These are phyloP conservation scores for Salvator merianae DNA, from an alignment of 2,113 vertebrate species.

Conservation along the genomic window DNA sequence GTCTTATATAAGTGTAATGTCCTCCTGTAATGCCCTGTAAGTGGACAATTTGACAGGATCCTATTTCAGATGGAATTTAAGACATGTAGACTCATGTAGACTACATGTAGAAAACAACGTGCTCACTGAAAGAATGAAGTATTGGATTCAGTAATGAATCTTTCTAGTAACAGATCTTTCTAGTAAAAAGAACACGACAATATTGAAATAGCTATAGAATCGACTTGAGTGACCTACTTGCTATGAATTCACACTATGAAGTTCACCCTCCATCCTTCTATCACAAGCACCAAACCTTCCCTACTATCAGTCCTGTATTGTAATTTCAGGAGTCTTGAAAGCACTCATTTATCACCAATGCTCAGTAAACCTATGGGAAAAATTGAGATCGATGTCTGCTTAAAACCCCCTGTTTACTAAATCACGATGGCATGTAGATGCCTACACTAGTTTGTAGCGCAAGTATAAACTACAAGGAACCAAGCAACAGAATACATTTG, in stretches of 20 bases:
- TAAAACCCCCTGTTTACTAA: slow-evolving; percentile 61
- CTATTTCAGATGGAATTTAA: neutral
- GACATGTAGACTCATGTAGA: too few relatives aligned
- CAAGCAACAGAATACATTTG: slow-evolving; percentile 20
- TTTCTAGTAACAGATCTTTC: neutral
- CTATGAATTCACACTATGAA: slow-evolving; percentile 58
- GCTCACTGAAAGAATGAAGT: neutral
- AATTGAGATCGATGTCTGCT: slow-evolving; percentile 64
- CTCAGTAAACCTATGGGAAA: slow-evolving; percentile 58
- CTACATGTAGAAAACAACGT: neutral
- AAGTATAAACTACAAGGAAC: slow-evolving; percentile 11
- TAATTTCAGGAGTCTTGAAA: slow-evolving; percentile 85
- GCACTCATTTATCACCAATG: slow-evolving; percentile 66
- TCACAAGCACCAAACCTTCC: slow-evolving; percentile 21
- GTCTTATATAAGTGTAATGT: neutral
- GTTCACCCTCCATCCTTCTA: slow-evolving; percentile 51
- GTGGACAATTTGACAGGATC: neutral
- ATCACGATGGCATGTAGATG: slow-evolving; percentile 29
- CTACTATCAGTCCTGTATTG: slow-evolving; percentile 79
- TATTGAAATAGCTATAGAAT: neutral
- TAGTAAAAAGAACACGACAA: neutral
- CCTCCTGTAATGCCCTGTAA: neutral
- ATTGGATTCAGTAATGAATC: neutral
- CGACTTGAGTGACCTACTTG: slow-evolving; percentile 55
- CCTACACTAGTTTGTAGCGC: neutral